Evolutionary conservation across 2,797 vertebrate genomes (phyloP).

Genomic region (Falco berigora): DNA sequence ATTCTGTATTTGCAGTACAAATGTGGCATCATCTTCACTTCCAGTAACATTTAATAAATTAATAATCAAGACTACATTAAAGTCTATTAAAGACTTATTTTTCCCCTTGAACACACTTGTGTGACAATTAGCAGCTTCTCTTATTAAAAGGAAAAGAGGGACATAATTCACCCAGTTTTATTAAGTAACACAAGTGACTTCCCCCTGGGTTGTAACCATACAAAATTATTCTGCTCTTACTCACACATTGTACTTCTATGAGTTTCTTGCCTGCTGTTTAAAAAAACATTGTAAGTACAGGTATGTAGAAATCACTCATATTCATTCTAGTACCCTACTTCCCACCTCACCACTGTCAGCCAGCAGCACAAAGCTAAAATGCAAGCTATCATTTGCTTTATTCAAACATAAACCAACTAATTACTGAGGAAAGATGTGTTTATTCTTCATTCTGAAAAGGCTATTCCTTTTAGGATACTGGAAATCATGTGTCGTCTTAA

Average conservation of each 20-base stretch:
- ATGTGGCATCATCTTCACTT: background rate
- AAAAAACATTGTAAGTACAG: background rate
- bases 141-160: background rate
- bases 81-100: background rate
- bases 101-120: too few species aligned
- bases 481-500: fast-evolving
- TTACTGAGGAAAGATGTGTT: background rate
- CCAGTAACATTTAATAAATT: background rate
- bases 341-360: background rate
- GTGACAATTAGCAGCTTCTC: background rate
- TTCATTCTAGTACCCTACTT: background rate
- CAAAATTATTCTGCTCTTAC: background rate
- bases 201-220: background rate
- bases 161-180: background rate
- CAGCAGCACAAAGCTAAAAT: background rate
- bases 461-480: background rate
- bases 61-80: background rate
- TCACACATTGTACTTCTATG: background rate
- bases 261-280: background rate
- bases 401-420: background rate
- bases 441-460: background rate
- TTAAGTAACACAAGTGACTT: background rate
- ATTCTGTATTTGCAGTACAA: background rate
- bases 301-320: background rate
- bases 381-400: background rate